These are phyloP conservation scores for Ametastegia equiseti DNA, from an alignment of 2,888 invertebrate species.

Conservation along the genomic window DNA sequence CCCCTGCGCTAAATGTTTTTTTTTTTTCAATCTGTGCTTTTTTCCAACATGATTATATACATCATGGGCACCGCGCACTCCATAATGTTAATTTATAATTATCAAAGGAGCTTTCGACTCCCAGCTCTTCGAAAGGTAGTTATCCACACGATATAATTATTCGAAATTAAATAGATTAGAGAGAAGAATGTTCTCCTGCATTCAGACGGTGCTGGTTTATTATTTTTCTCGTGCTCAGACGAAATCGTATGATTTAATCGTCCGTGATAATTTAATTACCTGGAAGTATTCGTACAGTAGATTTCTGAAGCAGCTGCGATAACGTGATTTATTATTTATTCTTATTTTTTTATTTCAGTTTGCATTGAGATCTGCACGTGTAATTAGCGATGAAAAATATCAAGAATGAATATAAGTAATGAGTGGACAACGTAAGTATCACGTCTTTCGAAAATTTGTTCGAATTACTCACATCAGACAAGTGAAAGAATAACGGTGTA, in stretches of 20 bases:
- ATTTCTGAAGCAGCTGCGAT: conserved; percentile 1
- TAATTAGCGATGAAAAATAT: neutral
- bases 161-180: neutral
- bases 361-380: neutral
- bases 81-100: neutral
- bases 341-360: neutral
- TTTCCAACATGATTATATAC: too few relatives aligned
- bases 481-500: conserved; percentile 7
- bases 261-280: conserved; percentile 33
- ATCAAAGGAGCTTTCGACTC: neutral
- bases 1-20: too few relatives aligned
- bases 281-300: conserved; percentile 3
- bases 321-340: neutral
- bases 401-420: neutral
- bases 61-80: too few relatives aligned
- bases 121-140: neutral
- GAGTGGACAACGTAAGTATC: neutral
- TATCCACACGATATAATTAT: neutral
- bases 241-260: conserved; percentile 23
- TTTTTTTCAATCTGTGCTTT: too few relatives aligned
- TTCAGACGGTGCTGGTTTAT: conserved; percentile 8
- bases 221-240: neutral
- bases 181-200: neutral
- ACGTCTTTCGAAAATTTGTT: neutral
- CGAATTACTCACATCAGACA: neutral